Evolutionary conservation across 1,140 invertebrate genomes (phyloP), one percentile per base, ranked within the genome.

Genomic region (Drosophila elegans): DNA sequence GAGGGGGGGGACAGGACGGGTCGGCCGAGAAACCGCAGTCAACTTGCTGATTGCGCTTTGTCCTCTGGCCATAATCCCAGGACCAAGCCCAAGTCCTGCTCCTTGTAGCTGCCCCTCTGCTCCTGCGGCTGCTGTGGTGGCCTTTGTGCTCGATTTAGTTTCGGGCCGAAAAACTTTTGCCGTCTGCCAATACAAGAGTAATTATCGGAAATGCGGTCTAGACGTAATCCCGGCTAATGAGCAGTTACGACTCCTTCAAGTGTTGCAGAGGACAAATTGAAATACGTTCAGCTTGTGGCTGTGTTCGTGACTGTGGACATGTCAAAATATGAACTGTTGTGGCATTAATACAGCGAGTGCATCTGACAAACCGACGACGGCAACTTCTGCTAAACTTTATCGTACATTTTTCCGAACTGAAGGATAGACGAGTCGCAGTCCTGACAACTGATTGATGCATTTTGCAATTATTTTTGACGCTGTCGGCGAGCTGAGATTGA

Each of bases 131-230:
- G 42, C 44, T 88, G 83, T 48, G 84, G 82, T 76, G 63, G 53
- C 42, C 67, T 79, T 88, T 83, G 75, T 73, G 75, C 83, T 67
- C 79, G 63, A 86, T 78, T 86, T 88, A 86, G 83, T 86, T 88
- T 78, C 55, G 56, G 51, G 34, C 62, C 66, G 68, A 56, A 52
- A 82, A 86, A 88, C 82, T 86, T 85, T 86, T 86, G 74, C 68
- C 75, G 46, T 63, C 71, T 69, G 83, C 75, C 84, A 86, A 86
- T 89, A 89, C 79, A 86, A 74, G 76, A 82, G 73, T 82, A 86
- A 88, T 86, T 88, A 86, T 86, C 79, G 83, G 75, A 86, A 86
- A 88, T 86, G 83, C 72, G 83, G 83, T 89, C 79, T 89, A 89
- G 83, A 83, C 84, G 62, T 88, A 89, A 83, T 79, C 84, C 64